Evolutionary conservation across 1,140 invertebrate genomes (phyloP), one percentile per base, ranked within the genome.

Genomic region (Papilio aristodemus): DNA sequence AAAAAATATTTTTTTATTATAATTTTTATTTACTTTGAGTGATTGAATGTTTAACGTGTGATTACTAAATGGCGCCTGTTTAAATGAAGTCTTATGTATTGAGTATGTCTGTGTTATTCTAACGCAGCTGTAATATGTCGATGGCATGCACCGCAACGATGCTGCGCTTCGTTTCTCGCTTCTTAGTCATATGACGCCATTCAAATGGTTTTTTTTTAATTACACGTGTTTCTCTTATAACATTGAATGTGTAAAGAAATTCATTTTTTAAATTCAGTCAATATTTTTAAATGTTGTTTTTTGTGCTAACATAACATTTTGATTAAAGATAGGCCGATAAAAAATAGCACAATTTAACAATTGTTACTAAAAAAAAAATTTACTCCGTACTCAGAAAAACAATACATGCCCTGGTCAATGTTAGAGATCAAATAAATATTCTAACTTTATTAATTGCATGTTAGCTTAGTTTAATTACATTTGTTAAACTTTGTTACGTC

Each of bases 201-300:
- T 50, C n/a, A 43, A n/a, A n/a, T n/a, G n/a, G n/a, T n/a, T 36
- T 39, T 66, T 62, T 66, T 66, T 66, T 50, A 66, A 66, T 46
- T 17, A 66, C 27, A 50, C 6, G 27, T 50, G 63, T 46, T 50
- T 43, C 50, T 36, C n/a, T n/a, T n/a, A n/a, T n/a, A n/a, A n/a
- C n/a, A 66, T 17, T 27, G 63, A 3, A 32, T 32, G 27, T 32
- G 27, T 2, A 32, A n/a, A n/a, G n/a, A n/a, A n/a, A n/a, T n/a
- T n/a, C n/a, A n/a, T n/a, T n/a, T n/a, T n/a, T n/a, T n/a, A n/a
- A n/a, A n/a, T n/a, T n/a, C n/a, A n/a, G n/a, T n/a, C n/a, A n/a
- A n/a, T n/a, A n/a, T n/a, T n/a, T n/a, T n/a, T n/a, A n/a, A n/a
- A n/a, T n/a, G n/a, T n/a, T n/a, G n/a, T n/a, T n/a, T n/a, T n/a